Percentiles rank a stretch among this genome's conserved stretches.
Evolutionary conservation across 2,888 invertebrate genomes (phyloP).

Genomic region (Ptychoptera albimana): DNA sequence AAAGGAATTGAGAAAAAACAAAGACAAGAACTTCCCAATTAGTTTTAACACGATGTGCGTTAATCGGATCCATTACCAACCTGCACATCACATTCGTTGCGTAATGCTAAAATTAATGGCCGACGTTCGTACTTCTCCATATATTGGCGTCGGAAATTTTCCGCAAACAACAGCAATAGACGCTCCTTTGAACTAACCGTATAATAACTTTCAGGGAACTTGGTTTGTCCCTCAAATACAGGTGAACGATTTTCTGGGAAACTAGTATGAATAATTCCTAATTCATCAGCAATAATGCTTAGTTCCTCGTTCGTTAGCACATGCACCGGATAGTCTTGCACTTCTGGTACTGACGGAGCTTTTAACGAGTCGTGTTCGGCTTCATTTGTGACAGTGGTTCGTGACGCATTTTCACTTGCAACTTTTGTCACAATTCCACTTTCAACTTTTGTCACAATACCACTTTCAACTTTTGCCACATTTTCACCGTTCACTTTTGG

Average conservation of each 20-base stretch:
- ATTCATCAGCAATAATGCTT: constrained; percentile 6
- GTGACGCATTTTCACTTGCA: not conserved
- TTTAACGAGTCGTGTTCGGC: no score
- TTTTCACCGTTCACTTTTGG: no score
- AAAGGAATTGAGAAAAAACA: constrained; percentile 13
- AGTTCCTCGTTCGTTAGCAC: no score
- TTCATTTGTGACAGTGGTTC: no score
- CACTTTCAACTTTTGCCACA: no score
- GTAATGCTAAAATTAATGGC: constrained; percentile 50
- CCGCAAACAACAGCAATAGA: constrained; percentile 51
- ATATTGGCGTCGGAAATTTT: constrained; percentile 63
- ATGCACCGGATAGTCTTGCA: no score
- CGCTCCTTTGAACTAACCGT: constrained; percentile 53
- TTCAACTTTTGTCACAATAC: not conserved
- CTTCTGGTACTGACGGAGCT: no score
- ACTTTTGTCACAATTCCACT: not conserved
- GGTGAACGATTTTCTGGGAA: constrained; percentile 30
- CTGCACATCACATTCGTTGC: constrained; percentile 64
- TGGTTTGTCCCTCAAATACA: constrained; percentile 38
- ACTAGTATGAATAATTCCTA: constrained; percentile 24
- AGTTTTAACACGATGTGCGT: no score
- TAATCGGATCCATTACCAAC: no score
- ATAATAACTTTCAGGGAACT: constrained; percentile 49
- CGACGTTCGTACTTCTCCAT: constrained; percentile 40
- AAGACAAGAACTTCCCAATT: no score